These are phyloP conservation scores for Sitophilus oryzae DNA, from an alignment of 1,140 invertebrate species.

Conservation along the genomic window DNA sequence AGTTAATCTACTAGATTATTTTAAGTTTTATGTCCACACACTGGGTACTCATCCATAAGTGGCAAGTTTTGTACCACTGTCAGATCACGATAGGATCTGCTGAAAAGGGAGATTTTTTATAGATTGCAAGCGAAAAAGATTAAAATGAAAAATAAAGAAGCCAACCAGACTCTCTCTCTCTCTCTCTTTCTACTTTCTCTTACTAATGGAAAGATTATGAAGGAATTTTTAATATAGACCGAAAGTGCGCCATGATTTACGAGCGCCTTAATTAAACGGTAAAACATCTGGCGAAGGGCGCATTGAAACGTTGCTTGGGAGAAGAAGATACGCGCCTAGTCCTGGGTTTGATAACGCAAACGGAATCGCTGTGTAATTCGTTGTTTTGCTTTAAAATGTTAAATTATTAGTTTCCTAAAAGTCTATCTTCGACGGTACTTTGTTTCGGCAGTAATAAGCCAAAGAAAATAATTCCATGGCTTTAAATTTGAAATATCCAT, in stretches of 20 bases:
- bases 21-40: no score
- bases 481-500: no score
- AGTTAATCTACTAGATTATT: no score
- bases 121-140: constrained; percentile 9
- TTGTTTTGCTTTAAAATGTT: not conserved
- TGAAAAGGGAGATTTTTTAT: constrained; percentile 28
- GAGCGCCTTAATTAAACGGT: constrained; percentile 33
- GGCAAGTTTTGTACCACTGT: no score
- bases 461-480: no score
- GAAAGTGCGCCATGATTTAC: constrained; percentile 31
- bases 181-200: no score
- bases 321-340: not conserved
- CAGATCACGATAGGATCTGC: no score
- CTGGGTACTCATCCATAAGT: no score
- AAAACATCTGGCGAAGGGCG: constrained; percentile 27
- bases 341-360: not conserved
- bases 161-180: no score
- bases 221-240: constrained; percentile 33
- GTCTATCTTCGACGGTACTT: no score
- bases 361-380: not conserved
- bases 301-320: not conserved
- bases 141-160: constrained; percentile 9
- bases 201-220: constrained; percentile 34
- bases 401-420: no score
- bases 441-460: no score